Percentiles rank a stretch among this genome's conserved stretches.
These are phyloP conservation scores for Chionodraco myersi DNA, from an alignment of 2,113 vertebrate genomes.

Conservation along the genomic window DNA sequence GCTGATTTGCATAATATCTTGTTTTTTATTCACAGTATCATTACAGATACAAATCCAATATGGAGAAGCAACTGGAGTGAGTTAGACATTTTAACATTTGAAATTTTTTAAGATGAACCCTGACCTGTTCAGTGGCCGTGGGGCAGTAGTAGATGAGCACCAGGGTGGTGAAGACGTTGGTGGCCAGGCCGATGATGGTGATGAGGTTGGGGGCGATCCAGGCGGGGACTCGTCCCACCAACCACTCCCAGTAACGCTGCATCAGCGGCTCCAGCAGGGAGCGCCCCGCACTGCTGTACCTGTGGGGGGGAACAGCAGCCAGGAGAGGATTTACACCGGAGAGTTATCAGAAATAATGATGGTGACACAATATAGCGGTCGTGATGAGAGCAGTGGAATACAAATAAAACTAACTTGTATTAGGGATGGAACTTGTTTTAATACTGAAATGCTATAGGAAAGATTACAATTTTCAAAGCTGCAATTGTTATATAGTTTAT, in stretches of 20 bases:
- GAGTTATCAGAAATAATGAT: too few relatives aligned
- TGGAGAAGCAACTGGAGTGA: neutral
- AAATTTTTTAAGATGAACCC: neutral
- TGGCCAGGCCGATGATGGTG: constrained; percentile 93
- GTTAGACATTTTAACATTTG: neutral
- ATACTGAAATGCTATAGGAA: too few relatives aligned
- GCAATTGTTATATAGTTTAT: too few relatives aligned
- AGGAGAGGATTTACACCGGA: neutral
- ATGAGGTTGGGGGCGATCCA: constrained; percentile 99
- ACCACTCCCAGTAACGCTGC: constrained; percentile 98
- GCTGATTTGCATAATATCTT: too few relatives aligned
- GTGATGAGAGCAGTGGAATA: neutral
- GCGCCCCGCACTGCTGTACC: constrained; percentile 92
- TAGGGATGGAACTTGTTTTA: too few relatives aligned
- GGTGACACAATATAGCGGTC: neutral
- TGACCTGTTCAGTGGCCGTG: constrained; percentile 96
- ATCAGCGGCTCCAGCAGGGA: constrained; percentile 97
- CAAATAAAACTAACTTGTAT: too few relatives aligned
- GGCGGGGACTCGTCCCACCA: constrained; percentile 90
- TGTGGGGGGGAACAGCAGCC: constrained; percentile 30
- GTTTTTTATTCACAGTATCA: too few relatives aligned
- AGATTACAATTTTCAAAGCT: too few relatives aligned
- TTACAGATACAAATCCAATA: neutral
- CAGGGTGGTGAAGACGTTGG: constrained; percentile 96
- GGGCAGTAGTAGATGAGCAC: constrained; percentile 96